Evolutionary conservation across 1,140 invertebrate genomes (phyloP), one percentile per base, ranked within the genome.

Genomic region (Carposina sasakii): DNA sequence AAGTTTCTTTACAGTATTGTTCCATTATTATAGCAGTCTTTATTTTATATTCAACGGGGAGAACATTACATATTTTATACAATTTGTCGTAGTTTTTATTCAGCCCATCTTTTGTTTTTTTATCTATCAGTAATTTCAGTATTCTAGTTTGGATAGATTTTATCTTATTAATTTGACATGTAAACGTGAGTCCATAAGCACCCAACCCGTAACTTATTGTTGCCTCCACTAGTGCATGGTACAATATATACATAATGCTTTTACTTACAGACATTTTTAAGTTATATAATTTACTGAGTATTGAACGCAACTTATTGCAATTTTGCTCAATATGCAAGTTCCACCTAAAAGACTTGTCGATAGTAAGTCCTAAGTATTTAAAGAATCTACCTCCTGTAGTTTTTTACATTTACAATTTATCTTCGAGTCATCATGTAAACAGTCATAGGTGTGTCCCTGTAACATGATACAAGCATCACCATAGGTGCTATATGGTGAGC

Each of bases 131-230:
- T 26, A 26, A 24, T 10, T 28, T 43, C 23, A 43, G 3, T 8
- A 39, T 9, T 21, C 19, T 39, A 9, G 22, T 39, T 39, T 39
- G 36, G 12, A 39, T 13, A 3, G 45, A 42, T 46, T 54, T 48
- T 33, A 54, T 52, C 30, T 45, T 17, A 15, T 59, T 45, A 31
- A 48, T 19, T 36, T 55, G 49, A 39, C 52, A 60, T 59, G 20
- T 55, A 37, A 47, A 70, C 42, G 67, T 78, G 54, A 52, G 48
- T 9, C 58, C 62, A 43, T 61, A 61, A 28, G 13, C 28, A 31
- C 31, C 22, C 6, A 59, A 9, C 3, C 47, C 60, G 22, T 63
- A 63, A n/a, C 31, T 46, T 17, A 58, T 39, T 24, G 48, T 21
- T 9, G 47, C 48, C 13, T 61, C 58, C 12, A 46, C 55, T 13